Base-by-base conservation (phyloP, 2,113 vertebrate species). In the Chloropsis hardwickii region DNA sequence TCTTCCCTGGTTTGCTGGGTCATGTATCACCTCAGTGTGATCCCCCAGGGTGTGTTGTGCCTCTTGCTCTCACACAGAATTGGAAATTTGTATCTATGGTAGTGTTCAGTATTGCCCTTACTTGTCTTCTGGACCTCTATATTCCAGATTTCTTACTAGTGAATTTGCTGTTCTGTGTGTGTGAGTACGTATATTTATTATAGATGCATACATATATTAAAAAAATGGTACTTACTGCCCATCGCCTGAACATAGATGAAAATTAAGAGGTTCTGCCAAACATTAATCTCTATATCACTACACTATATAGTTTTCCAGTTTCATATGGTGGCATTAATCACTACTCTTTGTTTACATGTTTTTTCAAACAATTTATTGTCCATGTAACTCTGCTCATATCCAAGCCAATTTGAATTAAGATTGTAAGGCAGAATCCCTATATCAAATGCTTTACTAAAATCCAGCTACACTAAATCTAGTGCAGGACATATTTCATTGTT, bases 351-450 rank as follows among this genome's bases (percentile, higher is more conserved):
- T 89, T 92, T 89, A 89, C n/a, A 48, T 35, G 47, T 58, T 83
- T 93, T 88, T 88, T 27, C 31, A 79, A 51, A 10, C 31, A 78
- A 81, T 86, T 96, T 92, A 87, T 91, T 87, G 61, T 72, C 50
- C 18, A 2, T 42, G 15, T 89, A 91, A 74, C 23, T 84, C 40
- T 64, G 12, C 31, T 91, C 31, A 53, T 53, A 79, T 71, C 28
- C 31, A 74, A 86, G 37, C 28, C 65, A 72, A 72, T 88, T 37
- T 94, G 77, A 95, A 84, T 85, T 76, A 92, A 90, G 24, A 67
- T 78, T 84, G 24, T 37, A 76, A 88, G 57, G 21, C 14, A 85
- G 54, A 89, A 84, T 81, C 48, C 5, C 11, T 96, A 69, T 69
- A 87, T 92, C 65, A 85, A 94, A 79, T 14, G 14, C 18, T 72